Evolutionary conservation across 2,113 vertebrate species (phyloP).

Genomic region (Pseudopipra pipra): DNA sequence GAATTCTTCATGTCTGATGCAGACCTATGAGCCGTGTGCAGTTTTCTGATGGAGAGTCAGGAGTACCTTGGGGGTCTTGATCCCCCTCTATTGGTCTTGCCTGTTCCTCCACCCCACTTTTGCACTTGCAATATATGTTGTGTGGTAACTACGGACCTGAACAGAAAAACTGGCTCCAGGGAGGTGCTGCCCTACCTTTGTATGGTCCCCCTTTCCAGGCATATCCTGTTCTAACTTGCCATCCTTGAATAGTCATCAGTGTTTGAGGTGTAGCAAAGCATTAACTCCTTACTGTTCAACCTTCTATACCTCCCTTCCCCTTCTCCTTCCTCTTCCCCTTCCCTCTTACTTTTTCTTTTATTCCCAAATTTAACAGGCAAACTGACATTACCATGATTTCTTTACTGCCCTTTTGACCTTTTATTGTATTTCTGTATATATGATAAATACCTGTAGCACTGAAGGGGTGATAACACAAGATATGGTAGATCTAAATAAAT

Average conservation of each 20-base stretch:
- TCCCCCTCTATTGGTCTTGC: not conserved
- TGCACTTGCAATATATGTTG: rapidly evolving
- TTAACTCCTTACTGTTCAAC: not conserved
- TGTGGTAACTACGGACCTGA: not conserved
- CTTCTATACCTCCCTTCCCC: not conserved
- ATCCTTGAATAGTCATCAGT: rapidly evolving
- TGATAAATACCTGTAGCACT: not conserved
- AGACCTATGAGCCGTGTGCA: not conserved
- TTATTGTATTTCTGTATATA: not conserved
- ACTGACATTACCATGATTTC: not conserved
- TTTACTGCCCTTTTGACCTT: not conserved
- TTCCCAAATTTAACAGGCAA: rapidly evolving
- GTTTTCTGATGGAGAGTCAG: not conserved
- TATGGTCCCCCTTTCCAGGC: not conserved
- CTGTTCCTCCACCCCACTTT: not conserved
- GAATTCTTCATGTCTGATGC: not conserved
- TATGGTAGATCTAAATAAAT: not conserved
- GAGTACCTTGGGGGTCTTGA: not conserved
- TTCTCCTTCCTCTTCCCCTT: not conserved
- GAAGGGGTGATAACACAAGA: not conserved
- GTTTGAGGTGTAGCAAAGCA: not conserved
- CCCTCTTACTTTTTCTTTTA: not conserved
- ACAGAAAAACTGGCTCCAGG: not conserved
- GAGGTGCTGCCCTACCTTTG: not conserved
- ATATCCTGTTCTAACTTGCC: not conserved